These are phyloP conservation scores for Actinostola sp. DNA, from an alignment of 92 coral and sea anemone species.

Conservation along the genomic window DNA sequence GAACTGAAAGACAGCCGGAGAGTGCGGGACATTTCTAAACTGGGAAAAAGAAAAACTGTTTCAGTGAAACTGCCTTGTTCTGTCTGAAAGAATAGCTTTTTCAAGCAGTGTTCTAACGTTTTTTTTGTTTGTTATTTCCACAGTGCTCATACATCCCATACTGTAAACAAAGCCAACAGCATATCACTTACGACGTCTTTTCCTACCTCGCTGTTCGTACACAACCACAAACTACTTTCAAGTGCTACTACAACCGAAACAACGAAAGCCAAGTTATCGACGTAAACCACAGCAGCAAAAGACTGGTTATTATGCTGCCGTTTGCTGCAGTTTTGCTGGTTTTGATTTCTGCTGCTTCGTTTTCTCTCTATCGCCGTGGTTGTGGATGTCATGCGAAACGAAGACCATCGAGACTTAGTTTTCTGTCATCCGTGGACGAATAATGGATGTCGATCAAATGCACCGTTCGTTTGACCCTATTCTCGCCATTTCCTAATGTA, in stretches of 20 bases:
- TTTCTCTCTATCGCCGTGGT: slow-evolving; percentile 18
- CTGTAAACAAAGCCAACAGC: slow-evolving; percentile 11
- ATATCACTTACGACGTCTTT: background rate
- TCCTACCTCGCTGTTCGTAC: slow-evolving; percentile 1
- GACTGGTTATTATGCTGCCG: slow-evolving; percentile 27
- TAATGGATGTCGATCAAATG: no score
- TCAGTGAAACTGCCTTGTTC: no score
- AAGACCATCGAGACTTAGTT: slow-evolving; percentile 34
- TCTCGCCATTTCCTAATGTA: no score
- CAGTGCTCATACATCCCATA: slow-evolving; percentile 40
- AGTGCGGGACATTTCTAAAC: no score
- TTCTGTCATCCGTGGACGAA: slow-evolving; percentile 6
- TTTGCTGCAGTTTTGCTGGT: slow-evolving; percentile 27
- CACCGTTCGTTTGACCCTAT: no score
- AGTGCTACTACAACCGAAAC: slow-evolving; percentile 26
- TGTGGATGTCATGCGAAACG: slow-evolving; percentile 26
- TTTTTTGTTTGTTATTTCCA: background rate
- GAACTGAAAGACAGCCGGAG: no score
- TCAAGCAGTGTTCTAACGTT: background rate
- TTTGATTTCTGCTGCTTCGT: background rate
- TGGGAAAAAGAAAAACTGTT: no score
- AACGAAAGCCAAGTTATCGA: slow-evolving; percentile 30
- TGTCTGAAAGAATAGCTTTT: no score
- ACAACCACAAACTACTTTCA: background rate
- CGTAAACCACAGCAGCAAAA: slow-evolving; percentile 9